Base-by-base conservation (phyloP, 2,113 vertebrate genomes). In the Azemiops feae region DNA sequence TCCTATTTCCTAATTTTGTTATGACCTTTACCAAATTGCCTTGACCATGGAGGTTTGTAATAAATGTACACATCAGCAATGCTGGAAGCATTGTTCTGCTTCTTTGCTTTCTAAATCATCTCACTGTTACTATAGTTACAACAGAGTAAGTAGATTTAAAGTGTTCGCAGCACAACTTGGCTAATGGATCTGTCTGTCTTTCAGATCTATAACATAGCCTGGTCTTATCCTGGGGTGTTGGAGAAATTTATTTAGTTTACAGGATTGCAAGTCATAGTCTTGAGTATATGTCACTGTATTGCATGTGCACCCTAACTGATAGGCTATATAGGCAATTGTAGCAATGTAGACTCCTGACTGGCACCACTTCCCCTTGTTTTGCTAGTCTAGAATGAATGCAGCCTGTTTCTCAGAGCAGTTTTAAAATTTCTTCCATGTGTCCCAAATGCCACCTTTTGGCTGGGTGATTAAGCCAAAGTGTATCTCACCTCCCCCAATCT, bases 101-200 rank as follows among this genome's bases (percentile, higher is more conserved):
- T 91, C 69, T 85, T 43, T 5, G 23, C 20, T 85, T 85, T 91
- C 53, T 43, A 85, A 91, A 85, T 43, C 23, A 16, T 34, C 23
- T 91, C 53, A 45, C 30, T 45, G 90, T 91, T 91, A 86, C 90
- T 91, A 91, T 91, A 91, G 74, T 85, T 45, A 91, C 74, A 57
- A 86, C 7, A 27, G 53, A 86, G 74, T 55, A 86, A 85, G 53
- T 91, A 43, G n/a, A 53, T 43, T 91, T 85, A 85, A 90, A 47
- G 16, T 22, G 55, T 85, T 86, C 27, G 39, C 74, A 91, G 53
- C 60, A 53, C 30, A 50, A 81, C 14, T 74, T 20, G 16, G n/a
- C 47, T 22, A 57, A 18, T 91, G 85, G 85, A 57, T 85, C 39
- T 14, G 2, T 39, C 11, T 30, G 23, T 50, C 43, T 90, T 90